These are phyloP conservation scores for Chamaea fasciata DNA, from an alignment of 2,113 vertebrate species.

Conservation along the genomic window DNA sequence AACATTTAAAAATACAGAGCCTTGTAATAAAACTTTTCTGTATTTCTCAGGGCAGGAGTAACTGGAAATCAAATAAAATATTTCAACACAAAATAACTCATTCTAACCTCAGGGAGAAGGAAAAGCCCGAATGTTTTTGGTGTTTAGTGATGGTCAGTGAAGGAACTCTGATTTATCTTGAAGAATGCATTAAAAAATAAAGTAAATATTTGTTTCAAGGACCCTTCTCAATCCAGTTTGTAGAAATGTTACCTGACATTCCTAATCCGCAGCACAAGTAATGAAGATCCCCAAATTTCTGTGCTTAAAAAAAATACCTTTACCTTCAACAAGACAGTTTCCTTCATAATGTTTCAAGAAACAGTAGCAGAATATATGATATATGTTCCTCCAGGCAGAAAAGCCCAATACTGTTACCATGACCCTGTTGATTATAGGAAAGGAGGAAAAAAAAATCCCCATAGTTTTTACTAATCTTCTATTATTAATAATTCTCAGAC, in stretches of 20 bases:
- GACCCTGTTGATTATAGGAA: not conserved
- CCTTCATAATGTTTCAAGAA: not conserved
- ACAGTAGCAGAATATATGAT: not conserved
- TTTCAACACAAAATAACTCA: not conserved
- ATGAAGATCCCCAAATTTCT: not conserved
- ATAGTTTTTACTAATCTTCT: not conserved
- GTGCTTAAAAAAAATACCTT: not conserved
- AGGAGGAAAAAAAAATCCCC: not conserved
- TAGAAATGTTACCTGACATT: not conserved
- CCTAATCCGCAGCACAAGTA: not conserved
- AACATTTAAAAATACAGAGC: not conserved
- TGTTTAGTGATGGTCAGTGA: not conserved
- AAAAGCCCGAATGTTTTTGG: not conserved
- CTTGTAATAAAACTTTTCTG: not conserved
- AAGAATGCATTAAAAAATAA: not conserved
- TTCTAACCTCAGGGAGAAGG: not conserved
- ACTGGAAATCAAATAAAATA: not conserved
- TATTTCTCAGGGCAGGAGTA: not conserved
- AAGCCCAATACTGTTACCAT: not conserved
- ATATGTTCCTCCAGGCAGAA: not conserved
- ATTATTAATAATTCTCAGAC: not conserved
- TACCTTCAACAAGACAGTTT: not conserved
- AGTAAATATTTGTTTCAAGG: not conserved
- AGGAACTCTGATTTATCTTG: not conserved
- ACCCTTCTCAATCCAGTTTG: not conserved